phyloP scores from a whole-genome alignment of 2,797 vertebrate genomes.

The Hippopotamyrus pictus region DNA sequence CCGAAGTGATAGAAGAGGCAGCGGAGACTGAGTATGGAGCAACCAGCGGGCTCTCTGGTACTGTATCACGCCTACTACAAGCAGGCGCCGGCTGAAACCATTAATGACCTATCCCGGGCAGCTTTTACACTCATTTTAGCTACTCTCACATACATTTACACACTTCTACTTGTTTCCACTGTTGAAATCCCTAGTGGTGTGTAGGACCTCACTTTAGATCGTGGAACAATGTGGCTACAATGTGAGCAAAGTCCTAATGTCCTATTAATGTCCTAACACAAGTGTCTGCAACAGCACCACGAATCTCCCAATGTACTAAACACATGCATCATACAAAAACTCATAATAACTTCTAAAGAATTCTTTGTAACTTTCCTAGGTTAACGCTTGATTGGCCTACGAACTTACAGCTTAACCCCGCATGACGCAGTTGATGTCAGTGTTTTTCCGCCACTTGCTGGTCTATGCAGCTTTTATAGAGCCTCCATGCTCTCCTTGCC shows the following conservation, averaged over 20 bases:
- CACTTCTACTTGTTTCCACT: background rate
- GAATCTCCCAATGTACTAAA: background rate
- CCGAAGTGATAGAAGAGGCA: conserved; percentile 25
- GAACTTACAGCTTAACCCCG: background rate
- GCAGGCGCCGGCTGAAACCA: background rate
- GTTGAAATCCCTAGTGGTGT: background rate
- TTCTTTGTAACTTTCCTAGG: background rate
- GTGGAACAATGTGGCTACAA: background rate
- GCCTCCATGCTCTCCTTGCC: background rate
- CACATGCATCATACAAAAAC: background rate
- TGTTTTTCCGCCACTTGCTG: background rate
- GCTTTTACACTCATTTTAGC: background rate
- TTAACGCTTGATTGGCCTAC: background rate
- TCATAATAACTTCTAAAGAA: background rate
- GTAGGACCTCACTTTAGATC: background rate
- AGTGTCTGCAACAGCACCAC: background rate
- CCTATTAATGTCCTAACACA: background rate
- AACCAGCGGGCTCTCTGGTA: background rate
- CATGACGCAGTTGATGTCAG: background rate
- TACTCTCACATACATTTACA: background rate
- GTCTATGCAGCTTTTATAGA: background rate
- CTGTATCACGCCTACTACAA: background rate
- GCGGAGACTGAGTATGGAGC: background rate
- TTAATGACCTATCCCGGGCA: background rate
- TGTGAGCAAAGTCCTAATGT: background rate